Evolutionary conservation across 2,888 invertebrate species (phyloP).

Genomic region (Aporophyla lueneburgensis): DNA sequence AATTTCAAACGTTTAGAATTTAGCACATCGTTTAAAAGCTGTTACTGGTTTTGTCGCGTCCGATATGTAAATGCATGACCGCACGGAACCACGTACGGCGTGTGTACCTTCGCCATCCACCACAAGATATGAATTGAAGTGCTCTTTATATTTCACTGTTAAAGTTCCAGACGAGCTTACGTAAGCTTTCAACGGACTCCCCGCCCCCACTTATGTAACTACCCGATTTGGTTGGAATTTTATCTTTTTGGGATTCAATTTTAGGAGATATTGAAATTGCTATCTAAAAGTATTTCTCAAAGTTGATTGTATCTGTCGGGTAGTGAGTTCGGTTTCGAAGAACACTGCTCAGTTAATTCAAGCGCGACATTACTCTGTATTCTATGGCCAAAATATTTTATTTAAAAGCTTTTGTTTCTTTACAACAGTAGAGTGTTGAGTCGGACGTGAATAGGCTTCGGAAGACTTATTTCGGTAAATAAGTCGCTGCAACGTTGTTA

Average conservation of each 20-base stretch:
- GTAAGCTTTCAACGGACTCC: conserved; percentile 83
- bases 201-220: conserved; percentile 88
- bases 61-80: conserved; percentile 64
- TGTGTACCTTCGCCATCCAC: conserved; percentile 29
- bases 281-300: conserved; percentile 65
- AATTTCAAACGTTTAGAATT: conserved; percentile 65
- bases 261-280: conserved; percentile 75
- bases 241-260: conserved; percentile 77
- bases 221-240: conserved; percentile 78
- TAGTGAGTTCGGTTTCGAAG: conserved; percentile 32
- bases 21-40: conserved; percentile 56
- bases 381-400: conserved; percentile 25
- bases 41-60: conserved; percentile 54
- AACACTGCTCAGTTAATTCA: conserved; percentile 27
- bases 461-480: conserved; percentile 59
- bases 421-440: conserved; percentile 48
- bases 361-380: conserved; percentile 28
- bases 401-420: conserved; percentile 63
- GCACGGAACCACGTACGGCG: conserved; percentile 13
- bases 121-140: conserved; percentile 68
- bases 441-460: conserved; percentile 52
- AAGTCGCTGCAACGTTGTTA: conserved; percentile 61
- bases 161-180: conserved; percentile 83
- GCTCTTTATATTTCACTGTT: conserved; percentile 66
- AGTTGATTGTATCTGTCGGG: conserved; percentile 46